A percentile compares a stretch with the other conserved stretches of the same genome.
These are phyloP conservation scores for Tanypteryx hageni DNA, from an alignment of 2,888 invertebrate genomes.

Conservation along the genomic window DNA sequence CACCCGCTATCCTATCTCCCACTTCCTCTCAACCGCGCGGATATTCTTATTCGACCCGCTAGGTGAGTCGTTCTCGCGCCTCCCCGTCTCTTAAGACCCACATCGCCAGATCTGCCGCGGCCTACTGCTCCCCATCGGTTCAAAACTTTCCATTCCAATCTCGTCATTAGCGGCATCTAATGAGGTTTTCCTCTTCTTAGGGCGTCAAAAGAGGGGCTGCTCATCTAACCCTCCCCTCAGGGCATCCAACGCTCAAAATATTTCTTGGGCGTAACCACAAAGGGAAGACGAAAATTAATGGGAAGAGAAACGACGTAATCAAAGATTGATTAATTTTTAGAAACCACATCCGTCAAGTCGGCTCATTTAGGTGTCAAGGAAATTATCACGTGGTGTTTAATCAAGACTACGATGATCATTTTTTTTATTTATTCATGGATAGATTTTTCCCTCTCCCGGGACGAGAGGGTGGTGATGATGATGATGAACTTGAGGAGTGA, in stretches of 20 bases:
- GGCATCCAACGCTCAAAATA: neutral
- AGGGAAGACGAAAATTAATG: neutral
- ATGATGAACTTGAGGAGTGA: slow-evolving; percentile 19
- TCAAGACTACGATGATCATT: slow-evolving; percentile 37
- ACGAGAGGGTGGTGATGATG: neutral
- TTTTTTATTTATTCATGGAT: slow-evolving; percentile 27
- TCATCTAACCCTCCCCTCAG: too few relatives aligned
- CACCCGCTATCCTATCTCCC: too few relatives aligned
- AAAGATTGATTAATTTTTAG: slow-evolving; percentile 27
- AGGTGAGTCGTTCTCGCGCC: too few relatives aligned
- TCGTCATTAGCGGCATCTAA: too few relatives aligned
- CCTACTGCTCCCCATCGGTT: too few relatives aligned
- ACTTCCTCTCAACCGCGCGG: too few relatives aligned
- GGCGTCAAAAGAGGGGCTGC: too few relatives aligned
- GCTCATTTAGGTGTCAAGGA: neutral
- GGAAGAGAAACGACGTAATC: neutral
- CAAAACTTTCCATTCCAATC: too few relatives aligned
- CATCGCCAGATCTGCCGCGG: too few relatives aligned
- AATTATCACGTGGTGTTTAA: slow-evolving; percentile 20
- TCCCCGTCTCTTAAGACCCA: too few relatives aligned
- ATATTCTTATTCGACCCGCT: too few relatives aligned
- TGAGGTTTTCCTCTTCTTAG: too few relatives aligned
- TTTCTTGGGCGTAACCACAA: neutral
- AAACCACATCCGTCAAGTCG: neutral
- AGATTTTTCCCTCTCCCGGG: neutral